Conservation (phyloP, 2,888 invertebrate species). For the Cloeon dipterum region DNA sequence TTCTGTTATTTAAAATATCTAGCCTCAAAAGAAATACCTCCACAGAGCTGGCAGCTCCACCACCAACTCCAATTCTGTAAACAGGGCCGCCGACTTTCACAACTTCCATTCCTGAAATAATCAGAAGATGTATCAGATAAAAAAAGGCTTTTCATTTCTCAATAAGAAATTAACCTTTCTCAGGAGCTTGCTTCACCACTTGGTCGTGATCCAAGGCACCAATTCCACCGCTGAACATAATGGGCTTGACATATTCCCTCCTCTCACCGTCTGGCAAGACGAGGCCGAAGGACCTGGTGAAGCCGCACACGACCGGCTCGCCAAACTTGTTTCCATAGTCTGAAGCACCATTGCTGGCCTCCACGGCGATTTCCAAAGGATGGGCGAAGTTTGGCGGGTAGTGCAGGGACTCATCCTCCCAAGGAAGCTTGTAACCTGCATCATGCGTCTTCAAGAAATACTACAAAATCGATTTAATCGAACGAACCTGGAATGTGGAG, state of each 20-base stretch:
- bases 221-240: conserved; percentile 95
- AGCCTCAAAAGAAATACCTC: conserved; percentile 33
- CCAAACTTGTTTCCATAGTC: conserved; percentile 99
- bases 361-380: conserved; percentile 73
- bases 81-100: conserved; percentile 95
- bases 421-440: conserved; percentile 57
- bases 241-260: conserved; percentile 90
- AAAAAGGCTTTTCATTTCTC: neutral
- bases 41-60: conserved; percentile 93
- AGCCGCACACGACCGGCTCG: conserved; percentile 81
- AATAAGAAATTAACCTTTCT: conserved; percentile 28
- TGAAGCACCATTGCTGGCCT: conserved; percentile 94
- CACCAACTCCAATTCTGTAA: conserved; percentile 93
- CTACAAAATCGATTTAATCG: too few relatives aligned
- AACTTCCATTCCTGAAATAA: conserved; percentile 50
- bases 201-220: conserved; percentile 71
- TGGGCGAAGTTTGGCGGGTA: conserved; percentile 82
- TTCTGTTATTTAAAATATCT: neutral
- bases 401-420: conserved; percentile 50
- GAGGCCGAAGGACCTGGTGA: conserved; percentile 75
- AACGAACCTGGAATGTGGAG: conserved; percentile 68
- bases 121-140: neutral
- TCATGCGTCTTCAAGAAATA: conserved; percentile 6
- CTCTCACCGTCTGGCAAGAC: conserved; percentile 34
- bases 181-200: conserved; percentile 51